Conservation (phyloP, 1,140 invertebrate species). For the Eufriesea mexicana region DNA sequence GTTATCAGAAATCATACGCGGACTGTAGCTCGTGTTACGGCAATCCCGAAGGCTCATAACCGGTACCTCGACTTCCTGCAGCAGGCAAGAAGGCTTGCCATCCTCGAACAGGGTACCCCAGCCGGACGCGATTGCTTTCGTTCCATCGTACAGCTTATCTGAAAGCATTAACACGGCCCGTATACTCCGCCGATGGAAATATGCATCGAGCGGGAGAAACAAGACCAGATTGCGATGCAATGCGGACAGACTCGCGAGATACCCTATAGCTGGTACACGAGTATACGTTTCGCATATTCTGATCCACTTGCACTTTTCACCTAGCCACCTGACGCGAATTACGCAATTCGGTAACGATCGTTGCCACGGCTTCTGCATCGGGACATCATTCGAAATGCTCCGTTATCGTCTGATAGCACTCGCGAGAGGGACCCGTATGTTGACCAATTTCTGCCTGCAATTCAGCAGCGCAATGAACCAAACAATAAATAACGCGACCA, state of each 20-base stretch:
- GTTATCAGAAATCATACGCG: conserved; percentile 91
- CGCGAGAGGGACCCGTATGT: conserved; percentile 62
- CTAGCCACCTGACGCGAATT: conserved; percentile 2
- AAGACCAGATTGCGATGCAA: neutral
- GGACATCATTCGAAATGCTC: neutral
- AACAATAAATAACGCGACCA: conserved; percentile 49
- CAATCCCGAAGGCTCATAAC: conserved; percentile 91
- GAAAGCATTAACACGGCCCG: conserved; percentile 60
- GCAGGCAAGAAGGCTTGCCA: conserved; percentile 89
- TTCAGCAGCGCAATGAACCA: conserved; percentile 32
- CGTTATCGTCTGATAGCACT: conserved; percentile 46
- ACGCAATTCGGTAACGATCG: neutral
- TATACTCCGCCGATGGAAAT: neutral
- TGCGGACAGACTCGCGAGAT: neutral
- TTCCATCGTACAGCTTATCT: conserved; percentile 87
- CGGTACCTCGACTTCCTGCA: conserved; percentile 92
- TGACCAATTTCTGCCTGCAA: conserved; percentile 61
- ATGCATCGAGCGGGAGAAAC: neutral
- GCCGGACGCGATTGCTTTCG: conserved; percentile 88
- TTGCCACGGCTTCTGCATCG: neutral
- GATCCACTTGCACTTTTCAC: conserved; percentile 32
- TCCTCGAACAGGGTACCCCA: conserved; percentile 93
- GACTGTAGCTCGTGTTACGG: conserved; percentile 89
- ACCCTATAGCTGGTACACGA: neutral
- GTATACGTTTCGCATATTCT: neutral